Evolutionary conservation across 2,113 vertebrate genomes (phyloP), one percentile per base, ranked within the genome.

Genomic region (Nesoenas mayeri): DNA sequence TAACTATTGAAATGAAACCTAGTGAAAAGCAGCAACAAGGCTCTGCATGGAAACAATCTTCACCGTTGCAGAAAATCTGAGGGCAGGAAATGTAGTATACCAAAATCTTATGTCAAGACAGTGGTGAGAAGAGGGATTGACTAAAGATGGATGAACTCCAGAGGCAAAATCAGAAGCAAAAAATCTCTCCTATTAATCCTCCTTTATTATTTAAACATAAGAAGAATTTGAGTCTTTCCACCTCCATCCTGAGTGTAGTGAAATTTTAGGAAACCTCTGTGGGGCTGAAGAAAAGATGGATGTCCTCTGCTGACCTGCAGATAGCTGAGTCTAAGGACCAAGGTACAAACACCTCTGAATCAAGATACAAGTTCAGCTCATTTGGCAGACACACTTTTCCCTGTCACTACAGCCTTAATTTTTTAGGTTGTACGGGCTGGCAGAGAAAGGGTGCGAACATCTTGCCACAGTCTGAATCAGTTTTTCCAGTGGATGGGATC

Each of bases 401-500:
- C 29, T 54, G 47, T 60, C 13, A 22, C n/a, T 60, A 34, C 11
- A 58, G 36, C 54, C 34, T 73, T 66, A 36, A 36, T 40, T 67
- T 88, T 89, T 79, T n/a, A 67, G 42, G 32, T 51, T 83, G 11
- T 5, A 66, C 10, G 5, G 51, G 9, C 56, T 94, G 88, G 75
- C 72, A 95, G 56, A 83, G 51, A 95, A 96, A 84, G 77, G 48
- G 51, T 79, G 58, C 3, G 3, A 79, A n/a, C 10, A 4, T 56
- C 57, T 74, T 86, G 47, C 50, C 62, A 71, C 29, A 57, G 73
- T 24, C 73, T 87, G 53, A 87, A 92, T 89, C 84, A 74, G 67
- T 72, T 91, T 89, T 92, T 94, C 93, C 92, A 78, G 64, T 85
- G 88, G 79, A 90, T 89, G 56, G 32, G 42, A 88, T 88, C 51